A percentile compares a stretch with the other conserved stretches of the same genome.
Evolutionary conservation across 2,113 vertebrate genomes (phyloP).

Genomic region (Lethenteron reissneri): DNA sequence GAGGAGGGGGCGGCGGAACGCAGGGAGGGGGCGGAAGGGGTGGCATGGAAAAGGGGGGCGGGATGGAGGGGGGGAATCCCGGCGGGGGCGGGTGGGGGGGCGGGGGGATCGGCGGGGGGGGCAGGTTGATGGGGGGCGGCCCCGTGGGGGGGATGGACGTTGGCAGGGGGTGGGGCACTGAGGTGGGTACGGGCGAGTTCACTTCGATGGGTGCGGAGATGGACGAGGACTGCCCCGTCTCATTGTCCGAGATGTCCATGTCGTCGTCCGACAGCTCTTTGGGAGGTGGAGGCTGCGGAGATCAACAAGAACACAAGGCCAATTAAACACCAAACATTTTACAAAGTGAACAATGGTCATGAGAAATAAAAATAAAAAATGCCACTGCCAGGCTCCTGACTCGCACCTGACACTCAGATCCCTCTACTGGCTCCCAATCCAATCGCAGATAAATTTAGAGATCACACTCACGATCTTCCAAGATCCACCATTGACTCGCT

Average conservation of each 20-base stretch:
- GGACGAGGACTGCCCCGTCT: conserved; percentile 59
- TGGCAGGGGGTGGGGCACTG: conserved; percentile 30
- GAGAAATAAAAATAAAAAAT: no score
- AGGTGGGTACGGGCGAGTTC: conserved; percentile 42
- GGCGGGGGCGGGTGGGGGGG: conserved; percentile 43
- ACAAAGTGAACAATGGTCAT: no score
- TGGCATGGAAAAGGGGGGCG: conserved; percentile 21
- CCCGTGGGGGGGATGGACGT: conserved; percentile 38
- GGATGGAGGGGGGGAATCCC: conserved; percentile 41
- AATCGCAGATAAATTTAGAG: no score
- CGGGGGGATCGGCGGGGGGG: conserved; percentile 26
- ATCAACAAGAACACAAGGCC: no score
- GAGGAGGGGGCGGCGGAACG: conserved; percentile 23
- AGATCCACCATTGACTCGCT: no score
- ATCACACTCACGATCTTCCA: no score
- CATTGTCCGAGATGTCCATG: conserved; percentile 95
- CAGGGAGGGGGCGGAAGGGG: conserved; percentile 39
- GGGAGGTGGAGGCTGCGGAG: no score
- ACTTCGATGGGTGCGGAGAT: conserved; percentile 62
- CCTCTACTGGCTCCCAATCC: no score
- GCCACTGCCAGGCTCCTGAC: no score
- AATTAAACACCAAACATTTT: no score
- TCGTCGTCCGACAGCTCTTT: conserved; percentile 54
- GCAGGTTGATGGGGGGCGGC: conserved; percentile 24
- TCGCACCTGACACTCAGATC: no score